Conservation (phyloP, 2,888 invertebrate genomes). For the Agrilus biguttatus region DNA sequence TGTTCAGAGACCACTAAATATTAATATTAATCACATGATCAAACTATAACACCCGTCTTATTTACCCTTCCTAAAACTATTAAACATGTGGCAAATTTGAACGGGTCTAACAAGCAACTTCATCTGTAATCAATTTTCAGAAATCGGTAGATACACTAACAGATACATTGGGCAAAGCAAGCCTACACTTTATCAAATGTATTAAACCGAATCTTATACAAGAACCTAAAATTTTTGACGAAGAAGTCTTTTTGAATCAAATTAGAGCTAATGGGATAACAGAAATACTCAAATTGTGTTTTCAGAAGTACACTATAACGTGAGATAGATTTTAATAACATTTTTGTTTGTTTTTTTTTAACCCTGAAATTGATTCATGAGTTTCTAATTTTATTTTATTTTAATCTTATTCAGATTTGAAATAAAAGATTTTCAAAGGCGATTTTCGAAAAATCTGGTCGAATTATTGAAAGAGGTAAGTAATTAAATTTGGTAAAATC, state of each 20-base stretch:
- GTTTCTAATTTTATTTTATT: too few species aligned
- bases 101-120: too few species aligned
- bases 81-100: too few species aligned
- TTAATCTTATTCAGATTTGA: constrained; percentile 2
- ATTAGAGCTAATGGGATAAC: constrained; percentile 14
- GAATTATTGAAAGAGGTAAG: background rate
- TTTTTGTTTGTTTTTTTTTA: background rate
- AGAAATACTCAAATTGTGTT: constrained; percentile 15
- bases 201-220: constrained; percentile 21
- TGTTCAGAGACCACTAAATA: too few species aligned
- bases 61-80: too few species aligned
- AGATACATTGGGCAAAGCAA: constrained; percentile 23
- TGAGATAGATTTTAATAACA: constrained; percentile 4
- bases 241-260: constrained; percentile 13
- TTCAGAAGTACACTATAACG: constrained; percentile 14
- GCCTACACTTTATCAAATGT: constrained; percentile 30
- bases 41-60: too few species aligned
- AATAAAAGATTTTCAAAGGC: constrained; percentile 1
- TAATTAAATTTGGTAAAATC: too few species aligned
- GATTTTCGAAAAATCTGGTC: background rate
- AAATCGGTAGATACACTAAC: constrained; percentile 25
- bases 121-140: constrained; percentile 6
- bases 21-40: too few species aligned
- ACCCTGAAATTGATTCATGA: too few species aligned
- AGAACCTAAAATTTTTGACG: constrained; percentile 12